Base-by-base conservation (phyloP, 2,888 invertebrate species). In the Nymphalis c-album region DNA sequence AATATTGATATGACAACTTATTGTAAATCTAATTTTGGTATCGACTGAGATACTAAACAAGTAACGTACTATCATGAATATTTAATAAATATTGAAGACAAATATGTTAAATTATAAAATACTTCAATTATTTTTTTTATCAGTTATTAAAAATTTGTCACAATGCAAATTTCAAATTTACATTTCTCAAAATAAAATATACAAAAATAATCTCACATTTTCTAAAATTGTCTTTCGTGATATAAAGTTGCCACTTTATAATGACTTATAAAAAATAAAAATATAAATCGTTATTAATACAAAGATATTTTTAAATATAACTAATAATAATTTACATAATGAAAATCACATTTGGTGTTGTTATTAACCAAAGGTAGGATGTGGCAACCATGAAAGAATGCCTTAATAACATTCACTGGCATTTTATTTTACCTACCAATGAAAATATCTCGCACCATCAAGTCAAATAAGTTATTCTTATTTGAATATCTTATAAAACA, bases 11-110 rank as follows among this genome's bases (percentile, higher is more conserved):
- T 71, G 67, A 67, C 57, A 64, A 64, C 63, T 47, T 51, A 26
- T 20, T 61, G 63, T 67, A 63, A 64, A 67, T 60, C 71, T 65
- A 69, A 67, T 69, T 71, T 69, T 71, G 67, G 67, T 71, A 65
- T 64, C 45, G 6, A 57, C 5, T 55, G 7, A 40, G 13, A 40
- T 40, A 48, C 48, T 48, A 5, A 57, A 40, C 18, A 35, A 35
- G 13, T n/a, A n/a, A n/a, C n/a, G n/a, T 18, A n/a, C 17, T 57
- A 31, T 31, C 7, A 35, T 17, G 35, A 57, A 1, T 3, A 40
- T 26, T 26, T 3, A 53, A 53, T 26, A 26, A 35, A 57, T 10
- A 18, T 35, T 57, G 57, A 57, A 57, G 35, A 57, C 57, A 57
- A 40, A 13, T 13, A 22, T 53, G 35, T 40, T 10, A 40, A 57